Conservation (phyloP, 2,797 vertebrate genomes). For the Eupleurogrammus muticus region DNA sequence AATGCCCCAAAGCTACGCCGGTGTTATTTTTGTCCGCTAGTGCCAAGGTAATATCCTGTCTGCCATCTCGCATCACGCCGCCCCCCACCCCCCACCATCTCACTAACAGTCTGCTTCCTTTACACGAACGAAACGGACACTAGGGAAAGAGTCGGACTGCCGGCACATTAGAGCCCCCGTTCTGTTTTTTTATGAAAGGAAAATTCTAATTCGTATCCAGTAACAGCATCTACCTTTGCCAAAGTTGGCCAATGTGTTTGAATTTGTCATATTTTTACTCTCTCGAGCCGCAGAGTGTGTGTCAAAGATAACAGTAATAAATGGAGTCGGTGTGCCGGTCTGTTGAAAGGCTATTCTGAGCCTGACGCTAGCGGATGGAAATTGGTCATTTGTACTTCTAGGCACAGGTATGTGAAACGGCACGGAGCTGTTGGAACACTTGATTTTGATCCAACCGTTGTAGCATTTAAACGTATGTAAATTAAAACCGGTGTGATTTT, state of each 20-base stretch:
- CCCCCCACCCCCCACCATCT: constrained; percentile 3
- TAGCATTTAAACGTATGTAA: not conserved
- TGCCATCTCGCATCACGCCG: constrained; percentile 48
- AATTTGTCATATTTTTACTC: constrained; percentile 14
- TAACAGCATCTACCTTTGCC: constrained; percentile 17
- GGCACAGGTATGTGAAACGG: not conserved
- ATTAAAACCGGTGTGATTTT: not conserved
- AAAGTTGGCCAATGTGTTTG: constrained; percentile 1
- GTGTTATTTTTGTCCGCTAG: constrained; percentile 59
- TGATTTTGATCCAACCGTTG: not conserved
- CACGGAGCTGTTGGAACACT: not conserved
- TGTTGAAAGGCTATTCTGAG: not conserved
- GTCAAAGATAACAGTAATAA: constrained; percentile 35
- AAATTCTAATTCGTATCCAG: constrained; percentile 29
- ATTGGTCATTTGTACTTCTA: not conserved
- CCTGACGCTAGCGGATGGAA: not conserved
- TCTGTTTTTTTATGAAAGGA: constrained; percentile 23
- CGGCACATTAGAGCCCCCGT: constrained; percentile 7
- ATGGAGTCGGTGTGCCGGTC: not conserved
- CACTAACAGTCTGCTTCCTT: constrained; percentile 26
- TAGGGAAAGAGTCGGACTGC: constrained; percentile 5
- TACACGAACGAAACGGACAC: constrained; percentile 37
- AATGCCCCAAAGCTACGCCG: constrained; percentile 47
- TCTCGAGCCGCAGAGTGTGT: constrained; percentile 9
- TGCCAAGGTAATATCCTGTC: constrained; percentile 70